Evolutionary conservation across 2,888 invertebrate genomes (phyloP), one percentile per base, ranked within the genome.

Genomic region (Eudemis profundana): DNA sequence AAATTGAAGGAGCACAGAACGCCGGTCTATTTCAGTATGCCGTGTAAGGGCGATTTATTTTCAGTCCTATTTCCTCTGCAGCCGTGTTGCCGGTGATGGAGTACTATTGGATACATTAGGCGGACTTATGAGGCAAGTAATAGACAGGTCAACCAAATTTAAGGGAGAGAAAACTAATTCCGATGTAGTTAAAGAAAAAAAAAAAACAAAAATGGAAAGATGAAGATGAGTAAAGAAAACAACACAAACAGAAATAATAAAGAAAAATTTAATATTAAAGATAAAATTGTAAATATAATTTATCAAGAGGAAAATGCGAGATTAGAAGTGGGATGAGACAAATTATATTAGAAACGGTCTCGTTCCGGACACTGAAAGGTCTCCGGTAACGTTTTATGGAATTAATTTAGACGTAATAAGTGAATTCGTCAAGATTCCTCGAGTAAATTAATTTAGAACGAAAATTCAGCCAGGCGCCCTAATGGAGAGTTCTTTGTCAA

Each of bases 21-120:
- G 78, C 81, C 79, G 74, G 82, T 88, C 90, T 91, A 91, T 91
- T 90, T 91, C 88, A 84, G 90, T 88, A 79, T 80, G 82, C 86
- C 76, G 79, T 78, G 85, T 85, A 87, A 87, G 88, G 85, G 88
- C 85, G 87, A 89, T 89, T 89, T 91, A 90, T 90, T 90, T 89
- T 85, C 82, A 86, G 87, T 81, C 81, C 86, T 86, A 87, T 89
- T 90, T 91, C 90, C 90, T 90, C 78, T 82, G 71, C 78, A 85
- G 82, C 81, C 80, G 77, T 72, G 70, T 53, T 68, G 69, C 61
- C 50, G 67, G 75, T 73, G 74, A 74, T 75, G 72, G 76, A 74
- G 74, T 76, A 77, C 78, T 78, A 76, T 78, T 72, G 74, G 73
- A 77, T 76, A 73, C 71, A 77, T 80, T 76, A 74, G 70, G 75